Evolutionary conservation across 1,140 invertebrate genomes (phyloP).

Genomic region (Drosophila pectinifera): DNA sequence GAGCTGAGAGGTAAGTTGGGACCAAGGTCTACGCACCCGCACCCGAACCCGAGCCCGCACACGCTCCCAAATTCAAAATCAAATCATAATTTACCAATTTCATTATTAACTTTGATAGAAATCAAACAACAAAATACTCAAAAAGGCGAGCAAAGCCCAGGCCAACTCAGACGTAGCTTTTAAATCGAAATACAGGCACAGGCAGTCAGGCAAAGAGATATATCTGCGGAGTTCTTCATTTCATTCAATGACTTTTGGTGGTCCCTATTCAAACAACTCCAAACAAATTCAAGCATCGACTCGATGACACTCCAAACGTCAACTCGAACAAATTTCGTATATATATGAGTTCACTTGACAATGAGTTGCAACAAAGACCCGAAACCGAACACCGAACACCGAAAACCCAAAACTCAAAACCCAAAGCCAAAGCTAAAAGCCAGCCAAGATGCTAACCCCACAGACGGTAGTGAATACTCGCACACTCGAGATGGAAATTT

Average conservation of each 20-base stretch:
- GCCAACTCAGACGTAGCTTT: constrained; percentile 24
- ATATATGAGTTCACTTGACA: constrained; percentile 81
- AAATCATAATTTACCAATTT: constrained; percentile 77
- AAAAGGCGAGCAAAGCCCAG: constrained; percentile 59
- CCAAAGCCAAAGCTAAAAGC: constrained; percentile 42
- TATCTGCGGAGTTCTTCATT: constrained; percentile 79
- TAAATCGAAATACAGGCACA: constrained; percentile 19
- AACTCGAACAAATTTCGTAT: constrained; percentile 72
- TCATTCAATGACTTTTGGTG: constrained; percentile 84
- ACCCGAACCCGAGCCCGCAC: constrained; percentile 42
- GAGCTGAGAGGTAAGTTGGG: constrained; percentile 66
- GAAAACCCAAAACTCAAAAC: background rate
- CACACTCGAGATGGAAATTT: constrained; percentile 67
- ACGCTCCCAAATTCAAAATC: constrained; percentile 5
- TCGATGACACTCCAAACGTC: constrained; percentile 80
- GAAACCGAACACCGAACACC: constrained; percentile 15
- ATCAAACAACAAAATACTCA: constrained; percentile 82
- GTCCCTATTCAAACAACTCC: constrained; percentile 83
- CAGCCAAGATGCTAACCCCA: constrained; percentile 43
- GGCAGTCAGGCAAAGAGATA: constrained; percentile 43
- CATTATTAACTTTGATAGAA: constrained; percentile 83
- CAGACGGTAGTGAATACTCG: constrained; percentile 71
- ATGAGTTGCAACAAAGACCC: constrained; percentile 81
- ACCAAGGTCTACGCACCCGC: constrained; percentile 46
- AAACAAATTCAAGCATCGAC: constrained; percentile 80